Base-by-base conservation (phyloP, 2,888 invertebrate genomes). In the Catocala nupta region DNA sequence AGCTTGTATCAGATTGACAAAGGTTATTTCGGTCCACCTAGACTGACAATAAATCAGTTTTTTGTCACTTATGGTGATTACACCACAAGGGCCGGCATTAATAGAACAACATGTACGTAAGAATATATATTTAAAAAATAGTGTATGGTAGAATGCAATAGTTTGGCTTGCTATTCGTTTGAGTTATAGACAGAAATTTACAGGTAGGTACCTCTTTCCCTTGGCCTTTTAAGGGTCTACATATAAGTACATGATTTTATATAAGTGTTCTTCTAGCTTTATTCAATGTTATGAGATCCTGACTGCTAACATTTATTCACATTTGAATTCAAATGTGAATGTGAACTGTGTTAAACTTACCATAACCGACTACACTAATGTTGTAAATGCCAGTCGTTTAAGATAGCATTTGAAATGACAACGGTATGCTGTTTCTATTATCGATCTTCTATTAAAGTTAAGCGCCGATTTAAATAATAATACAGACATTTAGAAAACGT, bases 261-360 rank as follows among this genome's bases (percentile, higher is more conserved):
- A 1, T 12, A 16, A 13, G 16, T 49, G 34, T 33, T 34, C 33
- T 11, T 10, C 5, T n/a, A 42, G 48, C 9, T 36, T n/a, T 16
- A 39, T 43, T 51, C n/a, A 54, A 43, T 59, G 33, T 55, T 65
- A 61, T 42, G 53, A 12, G 54, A 68, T 75, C 44, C 11, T 42
- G n/a, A 34, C 11, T 9, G 25, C 42, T 59, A 62, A 47, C 67
- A 65, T 61, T 57, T 48, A 63, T 61, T 63, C 44, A 66, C 42
- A 67, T 71, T 64, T 65, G 55, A 62, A 68, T 69, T 59, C 52
- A 69, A 65, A 74, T 77, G 63, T 57, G 53, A 65, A 59, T 63
- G 49, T 70, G 55, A 55, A 42, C 51, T 61, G 39, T 50, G 59
- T 53, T 48, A 42, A 43, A 71, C 60, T 64, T 59, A 67, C 63